Evolutionary conservation across 2,797 vertebrate species (phyloP).

Genomic region (Myripristis jacobus): DNA sequence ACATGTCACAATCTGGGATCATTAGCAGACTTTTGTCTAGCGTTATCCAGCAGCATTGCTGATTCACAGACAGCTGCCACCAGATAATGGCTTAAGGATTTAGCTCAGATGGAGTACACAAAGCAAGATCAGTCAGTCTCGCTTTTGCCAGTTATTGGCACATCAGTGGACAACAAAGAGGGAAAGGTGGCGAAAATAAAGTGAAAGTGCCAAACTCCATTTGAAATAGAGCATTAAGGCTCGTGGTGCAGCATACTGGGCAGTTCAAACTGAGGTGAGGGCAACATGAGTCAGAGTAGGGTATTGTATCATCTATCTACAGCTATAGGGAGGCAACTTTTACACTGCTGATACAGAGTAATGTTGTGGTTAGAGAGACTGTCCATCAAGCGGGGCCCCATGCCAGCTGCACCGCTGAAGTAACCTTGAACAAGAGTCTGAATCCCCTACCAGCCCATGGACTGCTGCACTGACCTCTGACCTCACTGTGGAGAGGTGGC

Average conservation of each 20-base stretch:
- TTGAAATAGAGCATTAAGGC: neutral
- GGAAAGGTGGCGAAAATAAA: neutral
- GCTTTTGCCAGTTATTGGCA: neutral
- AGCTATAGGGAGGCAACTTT: too few relatives aligned
- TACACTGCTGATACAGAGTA: too few relatives aligned
- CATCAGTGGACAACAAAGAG: neutral
- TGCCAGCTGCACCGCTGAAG: neutral
- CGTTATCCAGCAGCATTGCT: neutral
- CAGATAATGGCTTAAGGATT: slow-evolving; percentile 2
- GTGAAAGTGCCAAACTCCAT: neutral
- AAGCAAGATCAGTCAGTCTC: too few relatives aligned
- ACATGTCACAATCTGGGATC: neutral
- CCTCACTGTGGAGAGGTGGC: neutral
- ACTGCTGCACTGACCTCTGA: slow-evolving; percentile 1
- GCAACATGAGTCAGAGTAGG: too few relatives aligned
- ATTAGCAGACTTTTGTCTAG: slow-evolving; percentile 33
- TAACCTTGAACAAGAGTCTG: neutral
- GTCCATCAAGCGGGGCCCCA: too few relatives aligned
- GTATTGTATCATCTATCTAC: too few relatives aligned
- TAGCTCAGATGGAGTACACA: too few relatives aligned
- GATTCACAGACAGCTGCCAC: neutral
- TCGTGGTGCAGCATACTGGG: too few relatives aligned
- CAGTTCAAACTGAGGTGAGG: neutral
- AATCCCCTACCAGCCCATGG: neutral
- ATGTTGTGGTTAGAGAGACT: too few relatives aligned